Evolutionary conservation across 35 echinoderm and acorn worm species (phyloP).

Genomic region (Lytechinus pictus): DNA sequence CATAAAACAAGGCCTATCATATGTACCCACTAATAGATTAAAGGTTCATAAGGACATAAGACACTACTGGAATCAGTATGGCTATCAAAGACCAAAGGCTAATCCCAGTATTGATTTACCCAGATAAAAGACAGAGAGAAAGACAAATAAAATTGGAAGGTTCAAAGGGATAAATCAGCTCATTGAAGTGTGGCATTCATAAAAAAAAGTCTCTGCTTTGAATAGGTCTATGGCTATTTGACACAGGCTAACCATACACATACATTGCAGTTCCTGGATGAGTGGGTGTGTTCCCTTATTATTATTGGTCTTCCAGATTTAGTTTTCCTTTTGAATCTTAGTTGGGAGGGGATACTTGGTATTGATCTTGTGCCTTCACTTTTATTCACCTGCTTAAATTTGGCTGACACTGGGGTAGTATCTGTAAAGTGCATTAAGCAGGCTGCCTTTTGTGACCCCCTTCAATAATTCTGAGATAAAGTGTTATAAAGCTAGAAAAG

Average conservation of each 20-base stretch:
- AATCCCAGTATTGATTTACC: not conserved
- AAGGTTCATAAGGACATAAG: slow-evolving; percentile 27
- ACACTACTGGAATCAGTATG: not conserved
- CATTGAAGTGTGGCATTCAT: not conserved
- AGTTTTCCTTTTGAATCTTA: not conserved
- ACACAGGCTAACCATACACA: not conserved
- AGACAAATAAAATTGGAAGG: not conserved
- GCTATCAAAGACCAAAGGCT: slow-evolving; percentile 43
- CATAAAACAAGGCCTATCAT: not conserved
- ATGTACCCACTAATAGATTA: not conserved
- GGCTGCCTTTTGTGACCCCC: not conserved
- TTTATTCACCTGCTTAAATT: not conserved
- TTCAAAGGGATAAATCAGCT: slow-evolving; percentile 15
- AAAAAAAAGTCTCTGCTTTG: not conserved
- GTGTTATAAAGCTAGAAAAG: not conserved
- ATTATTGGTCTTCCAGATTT: not conserved
- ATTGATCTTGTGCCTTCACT: not conserved
- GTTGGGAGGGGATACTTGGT: not conserved
- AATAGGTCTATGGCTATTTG: not conserved
- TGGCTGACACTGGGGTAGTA: not conserved
- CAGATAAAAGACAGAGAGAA: not conserved
- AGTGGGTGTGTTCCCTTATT: not conserved
- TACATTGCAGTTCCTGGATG: not conserved
- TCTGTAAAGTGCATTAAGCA: not conserved
- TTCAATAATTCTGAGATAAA: too few relatives aligned